Evolutionary conservation across 92 coral and sea anemone genomes (phyloP), one percentile per base, ranked within the genome.

Genomic region (Palythoa grandis): DNA sequence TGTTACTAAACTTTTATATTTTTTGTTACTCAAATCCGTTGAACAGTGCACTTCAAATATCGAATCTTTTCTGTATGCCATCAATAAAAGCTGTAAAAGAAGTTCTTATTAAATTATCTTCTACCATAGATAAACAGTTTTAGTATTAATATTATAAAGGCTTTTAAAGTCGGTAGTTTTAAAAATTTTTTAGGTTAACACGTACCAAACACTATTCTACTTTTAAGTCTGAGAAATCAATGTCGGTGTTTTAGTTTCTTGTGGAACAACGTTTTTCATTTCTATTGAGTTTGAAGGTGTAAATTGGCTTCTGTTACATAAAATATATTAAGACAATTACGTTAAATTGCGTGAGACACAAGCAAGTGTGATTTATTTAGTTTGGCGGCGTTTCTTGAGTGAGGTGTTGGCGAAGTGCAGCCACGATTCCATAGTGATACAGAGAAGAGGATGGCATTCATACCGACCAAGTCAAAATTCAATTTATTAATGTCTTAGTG

Each of bases 301-400:
- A 67, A 67, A 80, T 80, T 80, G 74, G 85, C 60, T 52, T 80
- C 38, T 66, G 39, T 19, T 40, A n/a, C 56, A 66, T 40, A 79
- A 80, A 67, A 38, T 47, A 24, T 61, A 48, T 15, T 43, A 48
- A 80, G 40, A 66, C 85, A 80, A 80, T 65, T 66, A 19, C 40
- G 38, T 14, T 37, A 80, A 80, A 80, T 80, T 80, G 85, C 74
- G 85, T 80, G 85, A 80, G 85, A 80, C 70, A 19, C 39, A 24
- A 80, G 24, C 85, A 80, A 80, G 74, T 80, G 85, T 80, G 22
- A 52, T 12, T 17, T 29, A 47, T 66, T 60, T 58, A 10, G 22
- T 37, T 1, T 53, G 80, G 69, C 24, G 52, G 35, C 17, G 71
- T 60, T 78, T 60, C 66, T 74, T 29, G 37, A 78, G 65, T n/a